phyloP scores from a whole-genome alignment of 2,888 invertebrate species.

The Spatulosminthurus flaviceps region DNA sequence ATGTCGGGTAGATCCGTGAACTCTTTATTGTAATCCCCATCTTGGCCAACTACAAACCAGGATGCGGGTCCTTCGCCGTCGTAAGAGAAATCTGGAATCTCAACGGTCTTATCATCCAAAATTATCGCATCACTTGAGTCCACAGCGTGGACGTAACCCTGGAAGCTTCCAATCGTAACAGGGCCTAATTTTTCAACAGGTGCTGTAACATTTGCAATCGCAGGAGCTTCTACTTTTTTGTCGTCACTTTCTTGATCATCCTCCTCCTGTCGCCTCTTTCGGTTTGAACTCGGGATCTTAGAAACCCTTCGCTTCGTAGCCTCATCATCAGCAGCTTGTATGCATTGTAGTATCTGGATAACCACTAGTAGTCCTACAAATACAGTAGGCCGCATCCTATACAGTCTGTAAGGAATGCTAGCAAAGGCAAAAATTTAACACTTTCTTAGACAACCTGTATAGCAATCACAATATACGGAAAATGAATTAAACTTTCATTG shows the following conservation, averaged over 20 bases:
- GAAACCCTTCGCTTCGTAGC: too few species aligned
- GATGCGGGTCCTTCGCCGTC: conserved; percentile 55
- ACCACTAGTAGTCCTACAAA: too few species aligned
- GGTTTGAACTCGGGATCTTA: too few species aligned
- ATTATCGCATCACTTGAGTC: conserved; percentile 53
- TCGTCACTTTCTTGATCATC: background rate
- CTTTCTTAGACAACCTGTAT: too few species aligned
- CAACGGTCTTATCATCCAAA: conserved; percentile 56
- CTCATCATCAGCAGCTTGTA: too few species aligned
- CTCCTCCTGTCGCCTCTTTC: background rate
- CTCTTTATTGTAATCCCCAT: conserved; percentile 52
- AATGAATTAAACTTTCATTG: too few species aligned
- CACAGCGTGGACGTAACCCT: conserved; percentile 38
- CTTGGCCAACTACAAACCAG: conserved; percentile 60
- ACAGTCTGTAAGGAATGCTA: too few species aligned
- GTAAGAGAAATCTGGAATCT: conserved; percentile 56
- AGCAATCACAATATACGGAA: too few species aligned
- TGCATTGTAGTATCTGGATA: too few species aligned
- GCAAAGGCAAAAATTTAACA: too few species aligned
- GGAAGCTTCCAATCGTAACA: conserved; percentile 34
- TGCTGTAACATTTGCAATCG: conserved; percentile 8
- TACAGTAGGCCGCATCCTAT: too few species aligned
- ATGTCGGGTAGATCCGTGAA: conserved; percentile 53
- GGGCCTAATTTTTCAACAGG: background rate
- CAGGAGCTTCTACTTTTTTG: background rate